Evolutionary conservation across 1,140 invertebrate genomes (phyloP), one percentile per base, ranked within the genome.

Genomic region (Doryteuthis pealeii): DNA sequence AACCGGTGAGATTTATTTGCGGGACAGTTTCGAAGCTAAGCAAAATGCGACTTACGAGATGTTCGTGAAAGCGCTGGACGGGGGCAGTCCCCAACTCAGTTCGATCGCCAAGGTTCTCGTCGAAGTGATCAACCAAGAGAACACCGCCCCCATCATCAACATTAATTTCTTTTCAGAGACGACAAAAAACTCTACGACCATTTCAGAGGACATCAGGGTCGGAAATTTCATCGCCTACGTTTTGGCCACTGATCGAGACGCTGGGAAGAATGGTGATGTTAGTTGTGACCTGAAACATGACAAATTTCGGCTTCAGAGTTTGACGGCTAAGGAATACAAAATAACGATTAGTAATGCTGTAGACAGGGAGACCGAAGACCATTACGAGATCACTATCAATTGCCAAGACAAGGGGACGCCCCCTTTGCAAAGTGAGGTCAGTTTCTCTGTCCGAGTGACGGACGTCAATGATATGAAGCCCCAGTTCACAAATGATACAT

Each of bases 51-150:
- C 95, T 84, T 98, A 96, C 87, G 93, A 94, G 0, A 77, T 98
- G 74, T 92, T 92, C 26, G 92, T 98, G 62, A 92, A 93, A 45
- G 73, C 69, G 28, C 22, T 35, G 6, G 54, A 62, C 26, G 54
- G 54, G 79, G 96, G 96, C 0, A 92, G 92, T 12, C 96, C 96
- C 0, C 88, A 94, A 43, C 94, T 97, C 86, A 94, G 96, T 84
- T 96, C 95, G 5, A 90, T 96, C 58, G 96, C 96, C 30, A 98
- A 97, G 88, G 94, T 99, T 0, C 97, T 95, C 2, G 94, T 98
- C 0, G 97, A 95, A 88, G 89, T 98, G 18, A 89, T 97, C 40
- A 96, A 98, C 86, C 87, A 86, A 76, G 97, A 97, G 87, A 95
- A 98, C 90, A 96, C 98, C 84, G 94, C 96, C 88, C 97, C 96